phyloP scores from a whole-genome alignment of 2,888 invertebrate species.

The Tortricodes alternella region DNA sequence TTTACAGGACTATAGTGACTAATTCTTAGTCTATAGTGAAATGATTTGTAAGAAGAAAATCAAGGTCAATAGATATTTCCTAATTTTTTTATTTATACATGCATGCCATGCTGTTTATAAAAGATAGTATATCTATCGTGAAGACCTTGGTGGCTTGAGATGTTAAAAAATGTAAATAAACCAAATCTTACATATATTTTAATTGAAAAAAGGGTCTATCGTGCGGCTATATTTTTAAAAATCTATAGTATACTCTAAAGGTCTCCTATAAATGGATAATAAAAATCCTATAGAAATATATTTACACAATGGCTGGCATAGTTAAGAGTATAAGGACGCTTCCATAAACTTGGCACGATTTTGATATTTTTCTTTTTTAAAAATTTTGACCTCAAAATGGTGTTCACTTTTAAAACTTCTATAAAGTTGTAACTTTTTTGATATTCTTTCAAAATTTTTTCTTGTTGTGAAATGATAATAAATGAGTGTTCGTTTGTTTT shows the following conservation, averaged over 20 bases:
- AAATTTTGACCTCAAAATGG: slow-evolving; percentile 7
- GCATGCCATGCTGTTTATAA: too few species aligned
- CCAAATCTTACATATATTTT: too few species aligned
- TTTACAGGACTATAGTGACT: too few species aligned
- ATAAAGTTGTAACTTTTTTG: not conserved
- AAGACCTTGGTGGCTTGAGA: too few species aligned
- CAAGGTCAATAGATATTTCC: too few species aligned
- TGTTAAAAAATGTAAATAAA: too few species aligned
- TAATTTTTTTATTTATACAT: too few species aligned
- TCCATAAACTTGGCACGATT: slow-evolving; percentile 55
- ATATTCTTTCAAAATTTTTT: not conserved
- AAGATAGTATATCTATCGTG: too few species aligned
- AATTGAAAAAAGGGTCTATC: not conserved
- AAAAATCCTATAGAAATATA: slow-evolving; percentile 62
- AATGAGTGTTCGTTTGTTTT: too few species aligned
- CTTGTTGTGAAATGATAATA: not conserved
- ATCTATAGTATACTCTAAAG: slow-evolving; percentile 30
- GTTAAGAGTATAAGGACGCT: slow-evolving; percentile 48
- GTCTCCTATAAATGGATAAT: slow-evolving; percentile 49
- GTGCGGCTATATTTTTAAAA: slow-evolving; percentile 24
- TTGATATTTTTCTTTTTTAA: slow-evolving; percentile 45
- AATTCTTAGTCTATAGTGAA: too few species aligned
- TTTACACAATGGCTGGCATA: slow-evolving; percentile 56
- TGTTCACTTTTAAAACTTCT: slow-evolving; percentile 28
- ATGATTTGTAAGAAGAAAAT: too few species aligned